A percentile compares a stretch with the other conserved stretches of the same genome.
These are phyloP conservation scores for Marcusenius ussheri DNA, from an alignment of 2,113 vertebrate genomes.

Conservation along the genomic window DNA sequence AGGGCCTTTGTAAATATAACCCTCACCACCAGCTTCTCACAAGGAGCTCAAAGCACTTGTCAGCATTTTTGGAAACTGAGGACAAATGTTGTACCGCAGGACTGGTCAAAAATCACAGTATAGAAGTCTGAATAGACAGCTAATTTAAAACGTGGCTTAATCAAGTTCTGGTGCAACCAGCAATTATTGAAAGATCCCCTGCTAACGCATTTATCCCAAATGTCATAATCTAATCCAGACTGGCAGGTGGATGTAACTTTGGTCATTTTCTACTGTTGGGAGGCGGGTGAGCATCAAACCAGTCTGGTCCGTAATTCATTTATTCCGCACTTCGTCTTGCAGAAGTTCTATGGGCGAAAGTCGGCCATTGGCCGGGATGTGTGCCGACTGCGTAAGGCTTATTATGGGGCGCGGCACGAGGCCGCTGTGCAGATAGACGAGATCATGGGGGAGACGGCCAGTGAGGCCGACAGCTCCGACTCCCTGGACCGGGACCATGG, in stretches of 20 bases:
- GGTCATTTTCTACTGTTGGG: background rate
- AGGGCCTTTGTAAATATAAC: background rate
- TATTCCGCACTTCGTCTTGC: background rate
- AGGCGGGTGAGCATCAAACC: background rate
- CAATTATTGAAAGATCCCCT: background rate
- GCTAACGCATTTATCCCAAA: background rate
- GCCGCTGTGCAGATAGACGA: constrained; percentile 90
- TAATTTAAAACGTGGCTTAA: background rate
- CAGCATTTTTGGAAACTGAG: background rate
- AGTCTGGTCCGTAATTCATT: background rate
- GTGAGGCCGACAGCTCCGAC: constrained; percentile 95
- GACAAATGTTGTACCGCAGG: background rate
- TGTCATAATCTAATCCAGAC: background rate
- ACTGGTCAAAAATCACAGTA: background rate
- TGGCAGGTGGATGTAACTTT: background rate
- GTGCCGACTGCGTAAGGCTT: constrained; percentile 85
- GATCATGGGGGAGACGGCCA: constrained; percentile 91
- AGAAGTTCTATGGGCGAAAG: constrained; percentile 95
- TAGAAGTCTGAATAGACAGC: background rate
- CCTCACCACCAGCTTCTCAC: background rate
- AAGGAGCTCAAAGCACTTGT: background rate
- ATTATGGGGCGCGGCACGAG: constrained; percentile 88
- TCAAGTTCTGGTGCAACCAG: background rate
- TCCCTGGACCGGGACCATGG: constrained; percentile 64
- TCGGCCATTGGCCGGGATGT: constrained; percentile 83